phyloP scores from a whole-genome alignment of 2,888 invertebrate species.

The Cryptosula pallasiana region DNA sequence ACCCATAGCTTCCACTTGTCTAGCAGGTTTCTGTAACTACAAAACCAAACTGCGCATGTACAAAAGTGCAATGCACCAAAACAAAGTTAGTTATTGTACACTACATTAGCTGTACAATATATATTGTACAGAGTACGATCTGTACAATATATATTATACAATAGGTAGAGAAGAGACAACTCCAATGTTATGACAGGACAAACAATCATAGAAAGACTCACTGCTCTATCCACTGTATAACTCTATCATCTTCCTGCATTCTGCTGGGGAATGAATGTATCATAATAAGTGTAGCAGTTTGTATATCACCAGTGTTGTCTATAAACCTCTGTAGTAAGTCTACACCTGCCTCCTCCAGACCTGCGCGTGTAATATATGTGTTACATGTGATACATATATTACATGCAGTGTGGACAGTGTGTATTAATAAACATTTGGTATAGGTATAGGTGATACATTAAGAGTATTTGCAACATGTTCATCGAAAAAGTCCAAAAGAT shows the following conservation, averaged over 20 bases:
- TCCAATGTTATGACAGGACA: not conserved
- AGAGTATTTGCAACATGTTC: too few relatives aligned
- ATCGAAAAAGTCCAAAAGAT: too few relatives aligned
- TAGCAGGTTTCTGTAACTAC: constrained; percentile 74
- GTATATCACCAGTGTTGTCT: constrained; percentile 81
- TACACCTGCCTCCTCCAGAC: constrained; percentile 55
- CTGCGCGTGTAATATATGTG: too few relatives aligned
- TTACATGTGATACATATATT: too few relatives aligned
- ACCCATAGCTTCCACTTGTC: constrained; percentile 86
- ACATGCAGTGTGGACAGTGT: too few relatives aligned
- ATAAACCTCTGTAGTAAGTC: constrained; percentile 78
- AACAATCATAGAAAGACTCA: constrained; percentile 35
- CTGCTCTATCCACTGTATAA: constrained; percentile 56
- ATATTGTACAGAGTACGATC: not conserved
- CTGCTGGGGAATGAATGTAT: constrained; percentile 72
- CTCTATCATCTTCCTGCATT: constrained; percentile 57
- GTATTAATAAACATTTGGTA: too few relatives aligned
- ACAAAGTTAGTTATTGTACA: not conserved
- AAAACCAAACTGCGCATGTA: constrained; percentile 29
- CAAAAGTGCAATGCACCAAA: not conserved
- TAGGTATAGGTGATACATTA: too few relatives aligned
- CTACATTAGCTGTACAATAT: not conserved
- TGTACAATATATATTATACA: not conserved
- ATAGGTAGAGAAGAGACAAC: not conserved
- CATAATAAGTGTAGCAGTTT: constrained; percentile 66